These are phyloP conservation scores for Aricia agestis DNA, from an alignment of 1,140 invertebrate species.

Conservation along the genomic window DNA sequence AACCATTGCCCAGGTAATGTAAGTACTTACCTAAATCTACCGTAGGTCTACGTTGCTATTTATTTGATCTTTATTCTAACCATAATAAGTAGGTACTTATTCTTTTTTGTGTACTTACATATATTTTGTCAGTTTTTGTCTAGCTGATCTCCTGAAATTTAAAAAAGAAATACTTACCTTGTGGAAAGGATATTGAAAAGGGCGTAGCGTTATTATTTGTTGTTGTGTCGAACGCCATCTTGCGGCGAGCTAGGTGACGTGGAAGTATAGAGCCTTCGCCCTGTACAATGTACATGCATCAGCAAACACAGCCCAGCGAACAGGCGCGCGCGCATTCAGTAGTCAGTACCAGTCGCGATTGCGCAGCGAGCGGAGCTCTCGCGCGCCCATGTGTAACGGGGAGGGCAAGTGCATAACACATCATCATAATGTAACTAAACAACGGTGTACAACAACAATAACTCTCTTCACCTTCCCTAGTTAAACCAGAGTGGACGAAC, in stretches of 20 bases:
- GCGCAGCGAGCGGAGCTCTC: conserved; percentile 48
- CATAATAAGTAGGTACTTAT: too few species aligned
- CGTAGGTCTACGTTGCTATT: too few species aligned
- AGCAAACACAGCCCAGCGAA: conserved; percentile 38
- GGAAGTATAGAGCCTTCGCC: conserved; percentile 34
- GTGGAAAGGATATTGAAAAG: too few species aligned
- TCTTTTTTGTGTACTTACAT: too few species aligned
- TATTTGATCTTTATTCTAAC: too few species aligned
- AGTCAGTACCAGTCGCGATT: conserved; percentile 56
- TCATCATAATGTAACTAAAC: conserved; percentile 70
- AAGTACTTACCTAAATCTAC: too few species aligned
- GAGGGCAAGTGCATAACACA: conserved; percentile 51
- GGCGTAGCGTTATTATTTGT: too few species aligned
- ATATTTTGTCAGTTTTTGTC: too few species aligned
- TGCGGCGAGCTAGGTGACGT: conserved; percentile 30
- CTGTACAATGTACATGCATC: conserved; percentile 43
- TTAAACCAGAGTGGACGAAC: conserved; percentile 51
- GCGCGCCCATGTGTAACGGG: conserved; percentile 41
- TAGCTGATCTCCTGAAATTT: too few species aligned
- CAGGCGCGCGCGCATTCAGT: conserved; percentile 38
- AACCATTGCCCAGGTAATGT: too few species aligned
- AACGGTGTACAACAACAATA: conserved; percentile 49
- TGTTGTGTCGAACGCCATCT: conserved; percentile 39
- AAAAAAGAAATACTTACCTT: too few species aligned
- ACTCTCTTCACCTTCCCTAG: conserved; percentile 51